Percentiles rank a stretch among this genome's conserved stretches.
These are phyloP conservation scores for Dipodomys spectabilis DNA, from an alignment of 2,113 vertebrate genomes.

Conservation along the genomic window DNA sequence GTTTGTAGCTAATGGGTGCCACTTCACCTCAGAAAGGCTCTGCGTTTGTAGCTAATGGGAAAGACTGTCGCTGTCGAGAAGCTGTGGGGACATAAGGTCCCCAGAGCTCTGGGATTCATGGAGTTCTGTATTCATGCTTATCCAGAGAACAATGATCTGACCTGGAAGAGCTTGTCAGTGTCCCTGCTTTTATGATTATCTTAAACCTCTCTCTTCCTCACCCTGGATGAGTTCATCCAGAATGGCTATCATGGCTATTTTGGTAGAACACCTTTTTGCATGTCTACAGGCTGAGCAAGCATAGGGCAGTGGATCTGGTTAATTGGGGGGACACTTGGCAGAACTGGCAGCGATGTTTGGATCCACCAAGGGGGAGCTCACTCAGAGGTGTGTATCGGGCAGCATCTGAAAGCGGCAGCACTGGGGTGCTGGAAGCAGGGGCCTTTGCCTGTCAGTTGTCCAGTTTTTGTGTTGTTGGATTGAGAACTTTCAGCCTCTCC, in stretches of 20 bases:
- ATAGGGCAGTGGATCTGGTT: background rate
- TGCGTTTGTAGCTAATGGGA: background rate
- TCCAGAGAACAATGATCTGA: background rate
- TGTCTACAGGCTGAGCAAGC: background rate
- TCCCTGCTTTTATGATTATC: background rate
- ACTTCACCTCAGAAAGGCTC: background rate
- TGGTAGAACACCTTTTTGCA: background rate
- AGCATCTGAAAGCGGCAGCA: background rate
- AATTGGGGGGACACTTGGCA: background rate
- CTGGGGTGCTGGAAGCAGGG: background rate
- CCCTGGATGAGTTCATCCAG: background rate
- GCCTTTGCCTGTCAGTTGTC: background rate
- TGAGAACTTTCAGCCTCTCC: slow-evolving; percentile 1
- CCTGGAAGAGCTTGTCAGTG: background rate
- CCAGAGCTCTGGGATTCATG: background rate
- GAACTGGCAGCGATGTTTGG: background rate
- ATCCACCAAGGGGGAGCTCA: background rate
- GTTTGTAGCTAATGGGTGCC: background rate
- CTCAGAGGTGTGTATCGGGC: background rate
- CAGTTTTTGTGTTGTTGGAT: slow-evolving; percentile 1
- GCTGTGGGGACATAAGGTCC: background rate
- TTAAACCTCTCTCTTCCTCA: background rate
- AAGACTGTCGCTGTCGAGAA: background rate
- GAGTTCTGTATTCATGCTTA: background rate
- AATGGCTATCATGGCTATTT: background rate